A percentile compares a stretch with the other conserved stretches of the same genome.
These are phyloP conservation scores for Pangasius krempfi DNA, from an alignment of 2,797 vertebrate genomes.

Conservation along the genomic window DNA sequence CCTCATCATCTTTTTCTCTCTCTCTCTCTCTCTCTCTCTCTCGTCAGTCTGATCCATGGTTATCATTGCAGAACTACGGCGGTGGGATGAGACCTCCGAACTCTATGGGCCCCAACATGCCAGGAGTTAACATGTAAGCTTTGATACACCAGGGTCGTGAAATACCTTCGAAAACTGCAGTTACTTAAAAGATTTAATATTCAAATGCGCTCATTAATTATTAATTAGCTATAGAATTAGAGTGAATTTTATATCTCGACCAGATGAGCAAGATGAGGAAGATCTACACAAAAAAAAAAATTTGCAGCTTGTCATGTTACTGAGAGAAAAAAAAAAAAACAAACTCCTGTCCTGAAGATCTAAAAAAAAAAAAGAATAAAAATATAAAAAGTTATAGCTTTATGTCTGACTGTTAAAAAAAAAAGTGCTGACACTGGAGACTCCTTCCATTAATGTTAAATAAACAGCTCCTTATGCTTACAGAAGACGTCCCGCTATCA, in stretches of 20 bases:
- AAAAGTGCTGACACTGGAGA: not conserved
- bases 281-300: not conserved
- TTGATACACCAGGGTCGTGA: not conserved
- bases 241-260: not conserved
- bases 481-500: not conserved
- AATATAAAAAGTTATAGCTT: no score
- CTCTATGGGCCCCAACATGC: constrained; percentile 93
- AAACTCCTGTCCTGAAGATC: no score
- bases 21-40: not conserved
- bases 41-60: constrained; percentile 78
- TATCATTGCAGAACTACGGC: constrained; percentile 91
- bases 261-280: not conserved
- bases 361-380: not conserved
- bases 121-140: constrained; percentile 96
- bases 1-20: not conserved
- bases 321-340: not conserved
- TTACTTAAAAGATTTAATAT: not conserved
- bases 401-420: not conserved
- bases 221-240: not conserved
- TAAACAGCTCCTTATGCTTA: not conserved
- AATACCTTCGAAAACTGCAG: not conserved
- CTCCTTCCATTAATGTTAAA: not conserved
- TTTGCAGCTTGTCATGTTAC: not conserved
- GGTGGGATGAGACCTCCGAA: constrained; percentile 99
- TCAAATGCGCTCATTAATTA: not conserved